phyloP scores from a whole-genome alignment of 2,797 vertebrate genomes.

The Catamblyrhynchus diadema region DNA sequence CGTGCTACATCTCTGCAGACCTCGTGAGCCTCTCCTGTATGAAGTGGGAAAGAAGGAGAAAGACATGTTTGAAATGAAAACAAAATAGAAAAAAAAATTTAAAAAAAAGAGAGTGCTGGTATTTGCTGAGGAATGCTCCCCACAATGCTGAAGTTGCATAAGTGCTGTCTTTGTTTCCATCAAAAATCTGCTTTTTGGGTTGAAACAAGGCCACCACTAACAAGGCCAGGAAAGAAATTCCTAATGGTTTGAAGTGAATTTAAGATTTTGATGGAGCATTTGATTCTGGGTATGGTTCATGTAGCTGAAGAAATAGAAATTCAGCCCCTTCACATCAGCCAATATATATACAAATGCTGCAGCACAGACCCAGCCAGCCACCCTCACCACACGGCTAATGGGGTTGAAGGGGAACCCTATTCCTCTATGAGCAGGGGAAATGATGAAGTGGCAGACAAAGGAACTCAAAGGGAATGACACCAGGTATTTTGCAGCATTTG shows the following conservation, averaged over 20 bases:
- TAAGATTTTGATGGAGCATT: slow-evolving; percentile 44
- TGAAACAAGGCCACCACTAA: slow-evolving; percentile 70
- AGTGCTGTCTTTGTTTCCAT: slow-evolving; percentile 53
- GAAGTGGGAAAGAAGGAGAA: not conserved
- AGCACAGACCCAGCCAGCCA: not conserved
- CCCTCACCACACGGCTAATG: not conserved
- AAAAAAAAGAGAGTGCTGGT: not conserved
- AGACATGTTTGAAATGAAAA: slow-evolving; percentile 11
- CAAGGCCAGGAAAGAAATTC: slow-evolving; percentile 48
- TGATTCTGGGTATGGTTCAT: slow-evolving; percentile 39
- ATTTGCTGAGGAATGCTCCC: slow-evolving; percentile 53
- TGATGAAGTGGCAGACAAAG: slow-evolving; percentile 51
- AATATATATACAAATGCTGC: slow-evolving; percentile 16
- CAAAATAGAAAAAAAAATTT: not conserved
- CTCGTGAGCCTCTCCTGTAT: not conserved
- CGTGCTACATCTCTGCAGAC: not conserved
- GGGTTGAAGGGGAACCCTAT: not conserved
- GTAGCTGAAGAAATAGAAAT: slow-evolving; percentile 52
- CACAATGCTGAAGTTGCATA: slow-evolving; percentile 68
- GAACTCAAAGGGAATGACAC: slow-evolving; percentile 1
- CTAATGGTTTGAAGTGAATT: slow-evolving; percentile 40
- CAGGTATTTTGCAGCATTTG: slow-evolving; percentile 48
- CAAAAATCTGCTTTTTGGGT: slow-evolving; percentile 47
- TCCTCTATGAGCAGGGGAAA: not conserved
- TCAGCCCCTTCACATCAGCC: not conserved